These are phyloP conservation scores for Ictidomys tridecemlineatus DNA, from an alignment of 2,113 vertebrate species.

Conservation along the genomic window DNA sequence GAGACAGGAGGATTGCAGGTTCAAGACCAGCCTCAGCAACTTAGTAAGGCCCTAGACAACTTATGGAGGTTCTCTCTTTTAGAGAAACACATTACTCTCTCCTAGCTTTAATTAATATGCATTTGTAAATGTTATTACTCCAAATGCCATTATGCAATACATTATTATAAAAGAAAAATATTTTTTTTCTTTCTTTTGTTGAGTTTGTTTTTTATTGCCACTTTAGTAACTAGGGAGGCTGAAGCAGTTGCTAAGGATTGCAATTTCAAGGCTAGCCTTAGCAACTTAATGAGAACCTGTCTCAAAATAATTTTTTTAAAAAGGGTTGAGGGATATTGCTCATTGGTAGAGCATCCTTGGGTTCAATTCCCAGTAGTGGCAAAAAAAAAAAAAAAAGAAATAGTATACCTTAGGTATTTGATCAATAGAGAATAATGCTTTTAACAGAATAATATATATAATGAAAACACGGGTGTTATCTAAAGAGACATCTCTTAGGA, in stretches of 20 bases:
- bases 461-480: neutral
- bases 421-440: neutral
- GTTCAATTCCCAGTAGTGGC: too few species aligned
- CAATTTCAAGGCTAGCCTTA: too few species aligned
- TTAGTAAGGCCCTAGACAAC: too few species aligned
- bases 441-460: neutral
- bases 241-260: too few species aligned
- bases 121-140: neutral
- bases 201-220: neutral
- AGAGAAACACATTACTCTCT: neutral
- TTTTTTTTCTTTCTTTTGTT: neutral
- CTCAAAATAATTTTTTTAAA: too few species aligned
- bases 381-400: neutral
- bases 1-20: too few species aligned
- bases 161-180: neutral
- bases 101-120: neutral
- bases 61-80: too few species aligned
- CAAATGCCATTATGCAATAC: neutral
- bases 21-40: too few species aligned
- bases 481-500: neutral
- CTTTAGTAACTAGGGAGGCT: too few species aligned
- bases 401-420: neutral
- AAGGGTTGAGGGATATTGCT: too few species aligned
- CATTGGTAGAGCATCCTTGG: too few species aligned
- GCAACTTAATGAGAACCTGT: too few species aligned